Evolutionary conservation across 2,113 vertebrate species (phyloP).

Genomic region (Aleadryas rufinucha): DNA sequence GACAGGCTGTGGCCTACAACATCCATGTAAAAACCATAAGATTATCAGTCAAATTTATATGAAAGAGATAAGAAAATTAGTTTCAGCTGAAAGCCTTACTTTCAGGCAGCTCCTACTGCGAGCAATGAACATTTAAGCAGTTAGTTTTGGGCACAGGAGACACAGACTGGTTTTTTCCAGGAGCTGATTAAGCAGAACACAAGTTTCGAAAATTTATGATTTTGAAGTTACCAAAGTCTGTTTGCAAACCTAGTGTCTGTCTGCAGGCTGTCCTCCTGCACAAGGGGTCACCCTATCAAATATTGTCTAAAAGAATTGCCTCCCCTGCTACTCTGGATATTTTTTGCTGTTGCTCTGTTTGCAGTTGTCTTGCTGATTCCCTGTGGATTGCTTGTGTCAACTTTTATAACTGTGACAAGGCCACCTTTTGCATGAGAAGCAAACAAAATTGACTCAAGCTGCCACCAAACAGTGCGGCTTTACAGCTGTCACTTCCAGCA

Average conservation of each 20-base stretch:
- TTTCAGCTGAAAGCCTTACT: background rate
- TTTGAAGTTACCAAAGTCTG: background rate
- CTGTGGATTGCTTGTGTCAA: background rate
- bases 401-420: background rate
- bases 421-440: background rate
- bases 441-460: background rate
- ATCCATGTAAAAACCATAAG: background rate
- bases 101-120: background rate
- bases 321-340: background rate
- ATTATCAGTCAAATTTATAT: background rate
- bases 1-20: background rate
- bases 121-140: background rate
- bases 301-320: background rate
- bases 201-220: background rate
- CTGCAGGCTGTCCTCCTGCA: background rate
- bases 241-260: background rate
- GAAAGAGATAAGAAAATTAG: background rate
- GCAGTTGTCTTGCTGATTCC: background rate
- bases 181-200: background rate
- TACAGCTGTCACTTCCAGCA: background rate
- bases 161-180: background rate
- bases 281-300: background rate
- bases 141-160: background rate
- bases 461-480: background rate
- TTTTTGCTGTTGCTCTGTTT: background rate